These are phyloP conservation scores for Protonibea diacanthus DNA, from an alignment of 2,797 vertebrate genomes.

Conservation along the genomic window DNA sequence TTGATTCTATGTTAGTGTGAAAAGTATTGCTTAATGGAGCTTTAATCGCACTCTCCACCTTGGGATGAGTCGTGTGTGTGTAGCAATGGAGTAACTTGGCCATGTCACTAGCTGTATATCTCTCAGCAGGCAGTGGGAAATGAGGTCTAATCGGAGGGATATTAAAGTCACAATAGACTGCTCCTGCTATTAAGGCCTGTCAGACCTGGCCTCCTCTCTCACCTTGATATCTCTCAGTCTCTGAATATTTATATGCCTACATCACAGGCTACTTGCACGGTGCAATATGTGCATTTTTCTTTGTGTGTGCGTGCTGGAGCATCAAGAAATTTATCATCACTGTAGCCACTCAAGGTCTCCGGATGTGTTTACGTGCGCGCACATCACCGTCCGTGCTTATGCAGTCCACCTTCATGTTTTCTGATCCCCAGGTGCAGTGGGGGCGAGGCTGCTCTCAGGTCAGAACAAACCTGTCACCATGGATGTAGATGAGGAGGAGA, in stretches of 20 bases:
- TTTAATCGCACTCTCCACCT: slow-evolving; percentile 70
- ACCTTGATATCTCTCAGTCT: slow-evolving; percentile 80
- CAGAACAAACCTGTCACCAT: slow-evolving; percentile 88
- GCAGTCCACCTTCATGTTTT: slow-evolving; percentile 47
- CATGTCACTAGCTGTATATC: slow-evolving; percentile 82
- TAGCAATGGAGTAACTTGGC: slow-evolving; percentile 71
- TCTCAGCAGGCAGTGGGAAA: slow-evolving; percentile 79
- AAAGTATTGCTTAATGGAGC: slow-evolving; percentile 59
- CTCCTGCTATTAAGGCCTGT: slow-evolving; percentile 85
- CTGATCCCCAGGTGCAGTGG: slow-evolving; percentile 86
- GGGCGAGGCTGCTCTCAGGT: slow-evolving; percentile 83
- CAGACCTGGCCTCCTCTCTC: slow-evolving; percentile 80
- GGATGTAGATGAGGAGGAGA: slow-evolving; percentile 97
- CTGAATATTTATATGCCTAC: slow-evolving; percentile 85
- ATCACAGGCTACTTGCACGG: slow-evolving; percentile 69
- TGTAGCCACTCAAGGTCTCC: slow-evolving; percentile 44
- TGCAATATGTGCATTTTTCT: slow-evolving; percentile 49
- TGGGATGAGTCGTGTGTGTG: slow-evolving; percentile 52
- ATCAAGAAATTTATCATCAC: slow-evolving; percentile 42
- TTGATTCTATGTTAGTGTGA: slow-evolving; percentile 53
- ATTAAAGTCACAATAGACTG: slow-evolving; percentile 88
- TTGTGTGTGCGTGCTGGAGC: slow-evolving; percentile 31
- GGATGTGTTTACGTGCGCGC: slow-evolving; percentile 41
- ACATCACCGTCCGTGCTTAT: slow-evolving; percentile 33
- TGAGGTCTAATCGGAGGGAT: slow-evolving; percentile 85